Evolutionary conservation across 2,888 invertebrate species (phyloP).

Genomic region (Corbicula japonica): DNA sequence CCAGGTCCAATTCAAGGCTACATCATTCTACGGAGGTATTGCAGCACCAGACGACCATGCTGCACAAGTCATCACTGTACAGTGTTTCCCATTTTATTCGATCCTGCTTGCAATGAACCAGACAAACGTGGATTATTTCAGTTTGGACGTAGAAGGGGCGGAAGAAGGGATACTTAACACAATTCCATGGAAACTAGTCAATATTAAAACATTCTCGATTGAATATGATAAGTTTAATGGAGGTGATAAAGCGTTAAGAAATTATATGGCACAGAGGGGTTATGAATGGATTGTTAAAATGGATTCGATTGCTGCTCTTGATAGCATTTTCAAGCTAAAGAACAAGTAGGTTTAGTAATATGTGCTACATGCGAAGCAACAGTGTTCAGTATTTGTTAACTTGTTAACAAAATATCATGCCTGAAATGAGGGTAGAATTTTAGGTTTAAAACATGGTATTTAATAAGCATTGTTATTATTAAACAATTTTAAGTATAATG

Average conservation of each 20-base stretch:
- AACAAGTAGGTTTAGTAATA: too few species aligned
- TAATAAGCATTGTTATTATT: too few species aligned
- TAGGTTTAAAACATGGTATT: too few species aligned
- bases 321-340: not conserved
- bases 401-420: too few species aligned
- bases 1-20: too few species aligned
- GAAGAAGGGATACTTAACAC: not conserved
- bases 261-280: not conserved
- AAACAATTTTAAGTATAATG: too few species aligned
- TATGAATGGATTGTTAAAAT: not conserved
- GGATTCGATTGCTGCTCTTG: not conserved
- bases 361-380: too few species aligned
- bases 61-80: not conserved
- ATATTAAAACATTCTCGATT: slow-evolving; percentile 1
- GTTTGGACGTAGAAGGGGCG: slow-evolving; percentile 3
- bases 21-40: too few species aligned
- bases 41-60: too few species aligned
- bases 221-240: slow-evolving; percentile 6
- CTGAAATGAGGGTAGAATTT: too few species aligned
- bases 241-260: not conserved
- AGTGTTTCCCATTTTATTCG: slow-evolving; percentile 6
- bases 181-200: not conserved
- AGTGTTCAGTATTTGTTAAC: too few species aligned
- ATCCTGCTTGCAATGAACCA: slow-evolving; percentile 1
- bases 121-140: not conserved